A percentile compares a stretch with the other conserved stretches of the same genome.
These are phyloP conservation scores for Rostratula benghalensis DNA, from an alignment of 2,113 vertebrate genomes.

Conservation along the genomic window DNA sequence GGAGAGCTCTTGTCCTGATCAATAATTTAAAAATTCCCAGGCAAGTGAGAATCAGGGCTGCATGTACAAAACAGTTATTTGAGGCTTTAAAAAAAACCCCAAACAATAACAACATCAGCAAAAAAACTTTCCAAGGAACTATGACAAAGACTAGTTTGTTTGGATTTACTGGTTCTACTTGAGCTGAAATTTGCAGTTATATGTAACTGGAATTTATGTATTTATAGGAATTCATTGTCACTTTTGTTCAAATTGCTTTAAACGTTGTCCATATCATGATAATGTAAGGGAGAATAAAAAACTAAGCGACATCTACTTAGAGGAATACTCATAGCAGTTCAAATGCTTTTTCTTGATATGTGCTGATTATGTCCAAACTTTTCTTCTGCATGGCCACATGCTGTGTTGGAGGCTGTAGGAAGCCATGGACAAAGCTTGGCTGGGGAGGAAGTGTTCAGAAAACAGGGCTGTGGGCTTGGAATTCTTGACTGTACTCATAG, in stretches of 20 bases:
- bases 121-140: background rate
- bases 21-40: conserved; percentile 27
- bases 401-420: background rate
- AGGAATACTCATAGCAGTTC: background rate
- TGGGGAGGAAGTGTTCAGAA: background rate
- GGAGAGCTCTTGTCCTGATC: conserved; percentile 14
- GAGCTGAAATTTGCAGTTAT: background rate
- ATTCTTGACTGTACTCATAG: background rate
- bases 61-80: background rate
- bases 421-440: background rate
- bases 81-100: background rate
- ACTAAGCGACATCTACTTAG: background rate
- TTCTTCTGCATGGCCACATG: fast-evolving
- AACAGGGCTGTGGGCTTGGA: background rate
- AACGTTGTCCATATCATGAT: background rate
- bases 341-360: background rate
- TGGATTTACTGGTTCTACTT: background rate
- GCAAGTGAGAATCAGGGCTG: background rate
- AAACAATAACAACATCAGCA: background rate
- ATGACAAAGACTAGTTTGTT: background rate
- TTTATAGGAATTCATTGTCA: background rate
- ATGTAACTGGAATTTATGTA: background rate
- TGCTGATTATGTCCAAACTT: background rate
- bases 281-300: background rate
- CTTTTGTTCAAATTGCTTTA: background rate